These are phyloP conservation scores for Dysdera silvatica DNA, from an alignment of 1,140 invertebrate species.

Conservation along the genomic window DNA sequence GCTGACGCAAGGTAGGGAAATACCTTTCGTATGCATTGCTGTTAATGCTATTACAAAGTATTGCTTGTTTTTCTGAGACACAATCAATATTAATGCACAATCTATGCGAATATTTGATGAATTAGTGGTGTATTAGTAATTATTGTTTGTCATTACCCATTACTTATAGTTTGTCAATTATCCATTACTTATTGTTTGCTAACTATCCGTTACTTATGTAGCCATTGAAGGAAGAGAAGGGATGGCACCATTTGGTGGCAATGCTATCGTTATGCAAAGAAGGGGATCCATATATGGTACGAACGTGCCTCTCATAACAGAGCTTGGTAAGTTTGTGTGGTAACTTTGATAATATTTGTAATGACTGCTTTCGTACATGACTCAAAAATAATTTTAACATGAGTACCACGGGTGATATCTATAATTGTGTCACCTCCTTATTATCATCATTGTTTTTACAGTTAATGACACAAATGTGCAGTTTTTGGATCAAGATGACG, in stretches of 20 bases:
- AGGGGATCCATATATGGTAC: slow-evolving; percentile 93
- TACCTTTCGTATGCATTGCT: not conserved
- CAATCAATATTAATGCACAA: not conserved
- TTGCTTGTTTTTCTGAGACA: not conserved
- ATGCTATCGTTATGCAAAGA: slow-evolving; percentile 80
- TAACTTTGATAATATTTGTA: no score
- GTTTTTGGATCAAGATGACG: slow-evolving; percentile 99
- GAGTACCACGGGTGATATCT: no score
- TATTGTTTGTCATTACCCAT: not conserved
- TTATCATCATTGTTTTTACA: not conserved
- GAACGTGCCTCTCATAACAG: slow-evolving; percentile 97
- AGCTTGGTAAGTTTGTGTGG: slow-evolving; percentile 54
- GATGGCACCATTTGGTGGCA: slow-evolving; percentile 58
- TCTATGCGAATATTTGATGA: not conserved
- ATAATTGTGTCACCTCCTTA: no score
- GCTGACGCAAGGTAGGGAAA: slow-evolving; percentile 46
- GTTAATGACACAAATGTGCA: slow-evolving; percentile 99
- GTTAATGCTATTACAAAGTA: not conserved
- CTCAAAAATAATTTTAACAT: no score
- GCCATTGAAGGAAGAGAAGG: slow-evolving; percentile 37
- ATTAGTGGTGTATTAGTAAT: not conserved
- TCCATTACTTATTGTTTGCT: not conserved
- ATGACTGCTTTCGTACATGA: no score
- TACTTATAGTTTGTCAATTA: not conserved
- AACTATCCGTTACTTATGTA: not conserved